These are phyloP conservation scores for Leptinotarsa undecemlineata DNA, from an alignment of 1,140 invertebrate genomes.

Conservation along the genomic window DNA sequence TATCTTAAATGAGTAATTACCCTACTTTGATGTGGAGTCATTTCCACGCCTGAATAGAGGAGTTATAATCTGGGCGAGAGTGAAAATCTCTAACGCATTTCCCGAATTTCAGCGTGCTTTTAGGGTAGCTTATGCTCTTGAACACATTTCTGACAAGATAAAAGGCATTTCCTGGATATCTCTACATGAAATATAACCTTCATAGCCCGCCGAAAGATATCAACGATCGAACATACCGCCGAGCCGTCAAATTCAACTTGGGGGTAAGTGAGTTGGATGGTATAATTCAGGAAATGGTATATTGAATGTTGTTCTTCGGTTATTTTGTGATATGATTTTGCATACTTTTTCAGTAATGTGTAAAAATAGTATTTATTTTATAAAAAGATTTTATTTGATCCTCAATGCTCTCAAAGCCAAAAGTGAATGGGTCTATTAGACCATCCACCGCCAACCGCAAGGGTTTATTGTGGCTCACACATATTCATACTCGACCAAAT, in stretches of 20 bases:
- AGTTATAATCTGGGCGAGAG: constrained; percentile 7
- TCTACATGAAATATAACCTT: constrained; percentile 19
- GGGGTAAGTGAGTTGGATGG: neutral
- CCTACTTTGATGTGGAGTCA: neutral
- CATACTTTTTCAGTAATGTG: too few relatives aligned
- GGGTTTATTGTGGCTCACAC: too few relatives aligned
- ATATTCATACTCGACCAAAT: too few relatives aligned
- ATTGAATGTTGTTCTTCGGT: too few relatives aligned
- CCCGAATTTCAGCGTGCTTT: neutral
- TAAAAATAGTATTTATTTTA: too few relatives aligned
- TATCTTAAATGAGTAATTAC: neutral
- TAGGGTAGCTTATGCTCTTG: constrained; percentile 1
- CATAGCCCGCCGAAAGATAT: neutral
- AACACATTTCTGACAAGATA: constrained; percentile 16
- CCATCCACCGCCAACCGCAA: too few relatives aligned
- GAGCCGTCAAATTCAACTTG: neutral
- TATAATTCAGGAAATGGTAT: too few relatives aligned
- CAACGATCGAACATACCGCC: neutral
- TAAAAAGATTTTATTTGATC: too few relatives aligned
- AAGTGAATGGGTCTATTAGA: too few relatives aligned
- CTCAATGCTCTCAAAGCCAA: too few relatives aligned
- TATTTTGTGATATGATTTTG: too few relatives aligned
- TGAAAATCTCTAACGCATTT: constrained; percentile 9
- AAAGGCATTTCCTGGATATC: constrained; percentile 10
- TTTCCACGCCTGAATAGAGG: neutral